These are phyloP conservation scores for Desmophyllum pertusum DNA, from an alignment of 92 coral and sea anemone genomes.

Conservation along the genomic window DNA sequence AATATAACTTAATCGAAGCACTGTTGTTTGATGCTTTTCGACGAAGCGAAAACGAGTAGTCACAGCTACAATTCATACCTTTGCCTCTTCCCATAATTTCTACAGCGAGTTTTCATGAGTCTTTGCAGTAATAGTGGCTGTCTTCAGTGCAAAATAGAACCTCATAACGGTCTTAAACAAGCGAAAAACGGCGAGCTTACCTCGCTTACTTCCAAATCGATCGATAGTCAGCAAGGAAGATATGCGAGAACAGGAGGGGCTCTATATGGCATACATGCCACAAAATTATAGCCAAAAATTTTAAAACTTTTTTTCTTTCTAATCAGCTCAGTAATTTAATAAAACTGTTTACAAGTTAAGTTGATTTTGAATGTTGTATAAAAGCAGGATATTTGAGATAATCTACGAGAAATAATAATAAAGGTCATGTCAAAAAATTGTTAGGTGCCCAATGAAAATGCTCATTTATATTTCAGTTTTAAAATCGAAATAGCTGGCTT, in stretches of 20 bases:
- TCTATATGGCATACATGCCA: conserved; percentile 5
- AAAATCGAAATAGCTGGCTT: background rate
- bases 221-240: background rate
- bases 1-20: conserved; percentile 2
- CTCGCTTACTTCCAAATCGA: conserved; percentile 29
- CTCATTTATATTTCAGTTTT: background rate
- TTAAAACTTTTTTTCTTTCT: background rate
- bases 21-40: conserved; percentile 21
- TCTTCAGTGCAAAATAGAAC: conserved; percentile 22
- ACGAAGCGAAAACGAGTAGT: conserved; percentile 30
- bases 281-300: background rate
- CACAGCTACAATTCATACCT: conserved; percentile 58
- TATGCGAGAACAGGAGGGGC: conserved; percentile 65
- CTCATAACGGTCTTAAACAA: conserved; percentile 62
- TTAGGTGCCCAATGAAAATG: background rate
- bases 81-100: conserved; percentile 72
- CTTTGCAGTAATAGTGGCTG: conserved; percentile 29
- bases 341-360: background rate
- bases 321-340: background rate
- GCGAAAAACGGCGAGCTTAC: conserved; percentile 16
- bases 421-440: background rate
- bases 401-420: conserved; percentile 7
- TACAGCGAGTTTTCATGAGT: conserved; percentile 93
- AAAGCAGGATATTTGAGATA: background rate
- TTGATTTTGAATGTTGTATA: background rate